phyloP scores from a whole-genome alignment of 92 coral and sea anemone species.

The Zoanthus sociatus region DNA sequence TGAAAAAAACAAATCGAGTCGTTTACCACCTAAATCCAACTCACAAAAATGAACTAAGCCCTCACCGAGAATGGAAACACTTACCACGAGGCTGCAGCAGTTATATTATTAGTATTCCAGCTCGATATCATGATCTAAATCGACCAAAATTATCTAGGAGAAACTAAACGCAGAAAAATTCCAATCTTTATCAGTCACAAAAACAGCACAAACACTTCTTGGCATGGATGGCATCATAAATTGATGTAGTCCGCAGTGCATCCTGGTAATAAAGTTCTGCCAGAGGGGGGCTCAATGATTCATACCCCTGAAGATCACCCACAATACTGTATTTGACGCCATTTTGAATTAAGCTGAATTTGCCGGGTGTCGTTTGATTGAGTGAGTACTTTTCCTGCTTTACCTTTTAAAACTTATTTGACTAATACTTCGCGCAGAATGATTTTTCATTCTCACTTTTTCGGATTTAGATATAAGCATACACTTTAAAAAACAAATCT shows the following conservation, averaged over 20 bases:
- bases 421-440: too few species aligned
- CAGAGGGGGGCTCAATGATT: slow-evolving; percentile 18
- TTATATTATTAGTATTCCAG: slow-evolving; percentile 83
- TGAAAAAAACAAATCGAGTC: neutral
- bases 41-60: neutral
- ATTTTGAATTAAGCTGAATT: slow-evolving; percentile 30
- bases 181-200: slow-evolving; percentile 53
- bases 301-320: neutral
- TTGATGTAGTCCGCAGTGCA: slow-evolving; percentile 48
- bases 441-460: too few species aligned
- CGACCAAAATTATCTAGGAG: slow-evolving; percentile 5
- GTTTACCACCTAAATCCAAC: neutral
- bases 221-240: neutral
- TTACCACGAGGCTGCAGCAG: slow-evolving; percentile 96
- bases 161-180: slow-evolving; percentile 27
- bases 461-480: too few species aligned
- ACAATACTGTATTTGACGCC: slow-evolving; percentile 20
- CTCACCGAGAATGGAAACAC: slow-evolving; percentile 29
- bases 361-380: slow-evolving; percentile 21
- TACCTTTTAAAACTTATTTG: too few species aligned
- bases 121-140: slow-evolving; percentile 79
- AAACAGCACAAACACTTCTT: neutral
- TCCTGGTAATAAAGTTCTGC: slow-evolving; percentile 56
- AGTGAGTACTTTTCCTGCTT: neutral
- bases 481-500: too few species aligned